Evolutionary conservation across 2,113 vertebrate species (phyloP).

Genomic region (Oostethus manadensis): DNA sequence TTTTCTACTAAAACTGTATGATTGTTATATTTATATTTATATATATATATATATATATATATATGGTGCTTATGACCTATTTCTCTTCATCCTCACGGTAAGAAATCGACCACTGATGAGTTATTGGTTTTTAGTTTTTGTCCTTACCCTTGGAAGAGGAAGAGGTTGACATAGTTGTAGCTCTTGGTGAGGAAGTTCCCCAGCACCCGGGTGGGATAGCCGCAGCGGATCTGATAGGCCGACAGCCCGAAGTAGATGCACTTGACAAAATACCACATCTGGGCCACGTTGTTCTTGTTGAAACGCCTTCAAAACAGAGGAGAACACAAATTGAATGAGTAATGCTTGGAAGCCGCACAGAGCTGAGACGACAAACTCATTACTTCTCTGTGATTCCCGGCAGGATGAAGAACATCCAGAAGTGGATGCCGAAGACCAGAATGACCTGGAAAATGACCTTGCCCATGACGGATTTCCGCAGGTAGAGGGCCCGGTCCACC

Average conservation of each 20-base stretch:
- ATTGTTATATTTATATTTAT: too few relatives aligned
- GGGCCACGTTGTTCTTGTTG: slow-evolving; percentile 90
- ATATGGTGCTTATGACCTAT: too few relatives aligned
- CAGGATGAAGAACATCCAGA: slow-evolving; percentile 99
- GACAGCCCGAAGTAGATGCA: slow-evolving; percentile 97
- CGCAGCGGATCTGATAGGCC: slow-evolving; percentile 98
- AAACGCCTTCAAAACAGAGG: slow-evolving; percentile 80
- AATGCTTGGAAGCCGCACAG: neutral
- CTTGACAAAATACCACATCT: slow-evolving; percentile 99
- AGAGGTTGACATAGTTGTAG: slow-evolving; percentile 98
- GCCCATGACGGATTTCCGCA: slow-evolving; percentile 92
- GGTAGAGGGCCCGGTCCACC: slow-evolving; percentile 93
- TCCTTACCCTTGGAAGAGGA: slow-evolving; percentile 95
- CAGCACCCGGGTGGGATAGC: slow-evolving; percentile 94
- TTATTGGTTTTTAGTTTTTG: neutral
- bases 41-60: too few relatives aligned
- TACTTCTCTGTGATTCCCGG: slow-evolving; percentile 91
- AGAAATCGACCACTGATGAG: too few relatives aligned
- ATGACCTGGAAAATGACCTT: slow-evolving; percentile 97
- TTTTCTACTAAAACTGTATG: too few relatives aligned
- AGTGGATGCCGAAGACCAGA: slow-evolving; percentile 96
- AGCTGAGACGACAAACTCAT: neutral
- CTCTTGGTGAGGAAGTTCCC: slow-evolving; percentile 99
- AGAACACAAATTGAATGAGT: neutral
- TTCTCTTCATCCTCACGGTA: too few relatives aligned